These are phyloP conservation scores for Drosophila saltans DNA, from an alignment of 1,140 invertebrate species.

Conservation along the genomic window DNA sequence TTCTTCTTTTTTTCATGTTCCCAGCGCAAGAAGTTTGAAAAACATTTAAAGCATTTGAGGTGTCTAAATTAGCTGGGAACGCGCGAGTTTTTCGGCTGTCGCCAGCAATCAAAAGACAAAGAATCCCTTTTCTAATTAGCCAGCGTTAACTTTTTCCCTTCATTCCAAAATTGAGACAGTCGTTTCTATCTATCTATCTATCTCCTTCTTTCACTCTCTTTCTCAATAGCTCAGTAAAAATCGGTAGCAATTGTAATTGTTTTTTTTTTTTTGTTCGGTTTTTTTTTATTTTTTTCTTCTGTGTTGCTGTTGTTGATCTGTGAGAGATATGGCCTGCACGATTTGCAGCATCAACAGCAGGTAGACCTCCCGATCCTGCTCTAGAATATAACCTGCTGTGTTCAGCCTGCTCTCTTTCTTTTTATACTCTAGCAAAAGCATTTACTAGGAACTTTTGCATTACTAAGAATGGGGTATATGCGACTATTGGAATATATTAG, in stretches of 20 bases:
- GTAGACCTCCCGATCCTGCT: slow-evolving; percentile 42
- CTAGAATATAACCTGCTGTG: slow-evolving; percentile 25
- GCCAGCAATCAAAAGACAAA: slow-evolving; percentile 66
- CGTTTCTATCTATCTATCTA: not conserved
- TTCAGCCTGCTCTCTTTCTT: not conserved
- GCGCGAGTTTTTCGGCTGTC: slow-evolving; percentile 74
- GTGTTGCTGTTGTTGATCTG: slow-evolving; percentile 65
- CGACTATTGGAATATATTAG: not conserved
- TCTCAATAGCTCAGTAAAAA: slow-evolving; percentile 31
- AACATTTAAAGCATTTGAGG: slow-evolving; percentile 71
- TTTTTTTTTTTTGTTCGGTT: slow-evolving; percentile 11
- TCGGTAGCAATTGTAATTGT: slow-evolving; percentile 81
- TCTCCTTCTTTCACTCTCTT: not conserved
- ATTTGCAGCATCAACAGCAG: slow-evolving; percentile 65
- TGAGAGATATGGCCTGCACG: slow-evolving; percentile 78
- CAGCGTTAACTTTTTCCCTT: slow-evolving; percentile 14
- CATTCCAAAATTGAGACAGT: not conserved
- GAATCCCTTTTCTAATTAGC: slow-evolving; percentile 67
- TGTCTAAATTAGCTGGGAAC: slow-evolving; percentile 82
- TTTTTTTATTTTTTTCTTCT: slow-evolving; percentile 31
- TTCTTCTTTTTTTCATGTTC: slow-evolving; percentile 13
- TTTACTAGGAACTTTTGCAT: slow-evolving; percentile 6
- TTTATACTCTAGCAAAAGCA: not conserved
- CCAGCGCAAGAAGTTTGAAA: slow-evolving; percentile 51
- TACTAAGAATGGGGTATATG: not conserved